These are phyloP conservation scores for Rapana venosa DNA, from an alignment of 2,888 invertebrate genomes.

Conservation along the genomic window DNA sequence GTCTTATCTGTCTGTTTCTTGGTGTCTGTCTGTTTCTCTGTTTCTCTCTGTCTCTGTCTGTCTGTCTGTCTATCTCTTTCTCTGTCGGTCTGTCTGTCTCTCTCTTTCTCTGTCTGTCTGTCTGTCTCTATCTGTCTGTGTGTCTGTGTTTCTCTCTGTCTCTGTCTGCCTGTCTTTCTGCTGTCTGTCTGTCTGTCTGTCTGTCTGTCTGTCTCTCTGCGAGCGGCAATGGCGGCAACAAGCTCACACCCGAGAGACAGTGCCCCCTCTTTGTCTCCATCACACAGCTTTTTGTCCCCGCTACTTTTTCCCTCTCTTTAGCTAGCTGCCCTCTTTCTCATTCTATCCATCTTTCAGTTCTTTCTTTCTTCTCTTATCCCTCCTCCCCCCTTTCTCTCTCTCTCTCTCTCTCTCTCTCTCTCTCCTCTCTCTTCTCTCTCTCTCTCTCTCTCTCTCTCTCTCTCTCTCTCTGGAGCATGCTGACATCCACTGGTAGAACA, in stretches of 20 bases:
- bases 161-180: neutral
- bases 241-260: neutral
- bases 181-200: conserved; percentile 4
- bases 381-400: neutral
- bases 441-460: neutral
- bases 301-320: neutral
- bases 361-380: neutral
- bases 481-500: no score
- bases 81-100: neutral
- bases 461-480: neutral
- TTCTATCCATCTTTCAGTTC: neutral
- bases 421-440: neutral
- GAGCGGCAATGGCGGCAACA: no score
- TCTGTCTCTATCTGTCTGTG: neutral
- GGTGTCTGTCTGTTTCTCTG: neutral
- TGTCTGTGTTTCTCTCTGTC: neutral
- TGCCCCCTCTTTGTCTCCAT: neutral
- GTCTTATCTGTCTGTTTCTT: neutral
- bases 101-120: neutral
- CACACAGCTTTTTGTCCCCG: neutral
- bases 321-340: neutral
- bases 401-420: no score
- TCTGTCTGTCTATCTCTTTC: neutral
- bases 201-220: neutral
- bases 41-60: neutral